These are phyloP conservation scores for Myzus persicae DNA, from an alignment of 1,140 invertebrate species.

Conservation along the genomic window DNA sequence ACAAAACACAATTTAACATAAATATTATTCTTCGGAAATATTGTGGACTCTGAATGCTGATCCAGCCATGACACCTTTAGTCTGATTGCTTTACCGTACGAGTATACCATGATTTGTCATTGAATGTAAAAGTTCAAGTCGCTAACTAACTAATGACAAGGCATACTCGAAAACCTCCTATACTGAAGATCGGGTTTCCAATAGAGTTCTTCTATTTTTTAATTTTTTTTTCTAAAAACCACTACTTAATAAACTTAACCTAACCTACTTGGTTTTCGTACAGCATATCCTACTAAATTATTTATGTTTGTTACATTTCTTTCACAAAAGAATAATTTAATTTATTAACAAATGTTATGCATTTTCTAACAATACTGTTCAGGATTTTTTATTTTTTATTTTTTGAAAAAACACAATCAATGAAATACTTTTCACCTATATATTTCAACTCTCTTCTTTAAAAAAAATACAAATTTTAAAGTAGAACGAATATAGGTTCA, in stretches of 20 bases:
- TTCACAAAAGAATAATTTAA: background rate
- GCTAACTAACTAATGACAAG: background rate
- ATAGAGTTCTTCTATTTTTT: background rate
- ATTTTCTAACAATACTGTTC: background rate
- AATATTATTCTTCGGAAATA: background rate
- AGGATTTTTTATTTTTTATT: conserved; percentile 1
- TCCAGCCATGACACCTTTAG: rapidly evolving
- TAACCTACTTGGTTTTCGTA: no score
- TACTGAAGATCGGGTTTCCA: no score
- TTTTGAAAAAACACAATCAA: background rate
- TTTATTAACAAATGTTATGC: background rate
- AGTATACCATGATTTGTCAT: background rate
- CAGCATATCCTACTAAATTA: background rate
- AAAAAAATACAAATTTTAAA: background rate
- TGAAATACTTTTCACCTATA: background rate
- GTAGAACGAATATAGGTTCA: background rate
- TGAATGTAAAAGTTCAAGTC: background rate
- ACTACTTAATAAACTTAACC: no score
- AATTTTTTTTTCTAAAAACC: background rate
- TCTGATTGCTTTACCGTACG: background rate
- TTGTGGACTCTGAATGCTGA: background rate
- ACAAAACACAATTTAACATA: background rate
- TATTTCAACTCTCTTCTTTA: background rate
- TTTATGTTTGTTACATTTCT: background rate
- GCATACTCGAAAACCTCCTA: background rate